Evolutionary conservation across 2,797 vertebrate genomes (phyloP).

Genomic region (Hirundo rustica): DNA sequence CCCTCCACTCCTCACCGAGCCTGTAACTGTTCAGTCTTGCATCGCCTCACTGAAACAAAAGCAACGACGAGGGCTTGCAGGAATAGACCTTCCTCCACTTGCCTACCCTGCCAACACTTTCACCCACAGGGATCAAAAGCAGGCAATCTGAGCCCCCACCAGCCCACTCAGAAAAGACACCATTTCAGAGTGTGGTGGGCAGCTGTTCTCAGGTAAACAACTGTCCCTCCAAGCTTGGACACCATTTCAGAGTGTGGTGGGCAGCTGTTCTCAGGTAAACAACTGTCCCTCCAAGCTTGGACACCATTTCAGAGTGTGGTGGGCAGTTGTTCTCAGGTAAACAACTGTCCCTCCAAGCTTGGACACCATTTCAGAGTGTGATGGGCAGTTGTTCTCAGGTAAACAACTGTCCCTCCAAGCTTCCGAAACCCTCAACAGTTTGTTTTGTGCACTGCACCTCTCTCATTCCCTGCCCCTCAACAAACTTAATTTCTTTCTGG

Average conservation of each 20-base stretch:
- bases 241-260: too few species aligned
- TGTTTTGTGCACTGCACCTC: not conserved
- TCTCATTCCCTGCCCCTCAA: not conserved
- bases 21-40: not conserved
- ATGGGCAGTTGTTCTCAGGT: not conserved
- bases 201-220: not conserved
- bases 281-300: too few species aligned
- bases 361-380: not conserved
- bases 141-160: not conserved
- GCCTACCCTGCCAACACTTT: not conserved
- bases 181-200: not conserved
- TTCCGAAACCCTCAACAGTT: not conserved
- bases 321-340: too few species aligned
- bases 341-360: too few species aligned
- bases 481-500: not conserved
- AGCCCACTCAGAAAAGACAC: not conserved
- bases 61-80: not conserved
- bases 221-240: too few species aligned
- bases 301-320: too few species aligned
- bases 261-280: too few species aligned
- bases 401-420: not conserved
- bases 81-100: not conserved
- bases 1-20: conserved; percentile 10
- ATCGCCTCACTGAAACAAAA: not conserved
- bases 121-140: not conserved